Conservation (phyloP, 2,797 vertebrate genomes). For the Glyptemys insculpta region DNA sequence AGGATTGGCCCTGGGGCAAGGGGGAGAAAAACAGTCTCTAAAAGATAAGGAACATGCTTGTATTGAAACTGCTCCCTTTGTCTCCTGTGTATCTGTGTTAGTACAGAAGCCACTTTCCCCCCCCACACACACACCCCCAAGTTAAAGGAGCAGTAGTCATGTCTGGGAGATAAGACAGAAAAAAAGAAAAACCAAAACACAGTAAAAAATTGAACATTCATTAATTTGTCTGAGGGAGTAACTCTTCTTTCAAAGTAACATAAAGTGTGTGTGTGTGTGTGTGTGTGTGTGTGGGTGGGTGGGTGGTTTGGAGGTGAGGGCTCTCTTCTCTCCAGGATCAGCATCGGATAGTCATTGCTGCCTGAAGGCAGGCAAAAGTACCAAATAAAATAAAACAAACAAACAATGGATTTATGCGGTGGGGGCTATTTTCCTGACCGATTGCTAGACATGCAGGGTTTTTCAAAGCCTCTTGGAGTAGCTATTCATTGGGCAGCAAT, state of each 20-base stretch:
- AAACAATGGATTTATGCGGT: background rate
- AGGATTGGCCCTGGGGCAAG: fast-evolving
- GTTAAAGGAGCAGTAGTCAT: background rate
- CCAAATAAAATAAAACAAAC: background rate
- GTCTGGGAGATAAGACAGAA: background rate
- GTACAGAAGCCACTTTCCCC: background rate
- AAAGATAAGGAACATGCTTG: background rate
- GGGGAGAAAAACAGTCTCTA: background rate
- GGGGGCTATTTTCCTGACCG: background rate
- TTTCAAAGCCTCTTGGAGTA: background rate
- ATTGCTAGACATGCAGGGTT: background rate
- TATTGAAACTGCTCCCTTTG: fast-evolving
- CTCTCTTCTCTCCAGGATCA: background rate
- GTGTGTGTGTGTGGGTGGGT: too few relatives aligned
- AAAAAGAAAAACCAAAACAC: background rate
- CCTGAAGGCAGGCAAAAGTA: fast-evolving
- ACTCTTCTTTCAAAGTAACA: background rate
- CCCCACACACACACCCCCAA: too few relatives aligned
- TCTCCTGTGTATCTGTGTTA: background rate
- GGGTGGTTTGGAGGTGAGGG: background rate
- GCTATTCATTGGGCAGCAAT: fast-evolving
- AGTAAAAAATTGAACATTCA: background rate
- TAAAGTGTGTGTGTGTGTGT: fast-evolving
- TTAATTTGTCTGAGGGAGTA: fast-evolving
- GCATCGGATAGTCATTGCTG: background rate